These are phyloP conservation scores for Calypte anna DNA, from an alignment of 2,113 vertebrate genomes.

Conservation along the genomic window DNA sequence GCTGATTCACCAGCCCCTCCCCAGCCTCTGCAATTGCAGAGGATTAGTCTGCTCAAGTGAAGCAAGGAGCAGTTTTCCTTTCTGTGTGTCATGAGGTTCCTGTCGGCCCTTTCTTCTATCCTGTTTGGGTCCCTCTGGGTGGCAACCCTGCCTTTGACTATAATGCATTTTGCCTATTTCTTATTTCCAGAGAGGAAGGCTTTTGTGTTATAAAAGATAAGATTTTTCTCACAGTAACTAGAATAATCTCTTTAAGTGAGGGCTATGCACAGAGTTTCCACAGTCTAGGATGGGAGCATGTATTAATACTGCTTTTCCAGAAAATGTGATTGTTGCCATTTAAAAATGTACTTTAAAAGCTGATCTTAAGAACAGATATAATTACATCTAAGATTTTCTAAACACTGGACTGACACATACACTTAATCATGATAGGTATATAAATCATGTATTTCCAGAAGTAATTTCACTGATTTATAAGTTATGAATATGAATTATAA, in stretches of 20 bases:
- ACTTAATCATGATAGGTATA: constrained; percentile 4
- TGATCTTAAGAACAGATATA: neutral
- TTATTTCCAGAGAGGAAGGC: neutral
- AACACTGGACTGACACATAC: neutral
- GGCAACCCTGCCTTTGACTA: neutral
- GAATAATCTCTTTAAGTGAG: neutral
- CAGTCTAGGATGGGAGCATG: neutral
- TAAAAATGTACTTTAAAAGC: neutral
- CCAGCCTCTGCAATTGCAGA: neutral
- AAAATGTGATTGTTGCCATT: neutral
- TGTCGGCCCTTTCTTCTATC: neutral
- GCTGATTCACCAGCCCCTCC: neutral
- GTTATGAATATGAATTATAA: constrained; percentile 24
- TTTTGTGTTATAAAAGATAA: neutral
- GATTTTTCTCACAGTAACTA: neutral
- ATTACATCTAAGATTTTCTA: neutral
- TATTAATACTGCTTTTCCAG: neutral
- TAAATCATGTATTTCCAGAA: constrained; percentile 32
- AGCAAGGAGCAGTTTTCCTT: neutral
- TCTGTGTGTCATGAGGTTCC: neutral
- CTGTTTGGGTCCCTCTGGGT: neutral
- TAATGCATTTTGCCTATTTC: neutral
- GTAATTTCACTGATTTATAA: constrained; percentile 9
- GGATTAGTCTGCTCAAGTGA: neutral
- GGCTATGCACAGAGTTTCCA: neutral